Evolutionary conservation across 2,888 invertebrate species (phyloP).

Genomic region (Zhengitettix transpicula): DNA sequence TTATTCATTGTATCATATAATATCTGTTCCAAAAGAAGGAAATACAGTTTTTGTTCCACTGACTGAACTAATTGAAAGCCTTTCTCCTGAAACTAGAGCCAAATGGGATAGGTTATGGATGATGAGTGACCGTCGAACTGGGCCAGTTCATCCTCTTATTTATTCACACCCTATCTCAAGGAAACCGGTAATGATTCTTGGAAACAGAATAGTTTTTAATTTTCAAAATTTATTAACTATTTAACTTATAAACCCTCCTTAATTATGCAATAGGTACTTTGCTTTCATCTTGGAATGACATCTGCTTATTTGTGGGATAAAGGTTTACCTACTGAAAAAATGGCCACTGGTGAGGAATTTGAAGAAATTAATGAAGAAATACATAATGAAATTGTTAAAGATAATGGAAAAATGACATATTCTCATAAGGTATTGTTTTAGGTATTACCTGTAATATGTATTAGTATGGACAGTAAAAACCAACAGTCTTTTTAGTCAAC

Average conservation of each 20-base stretch:
- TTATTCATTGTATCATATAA: conserved; percentile 20
- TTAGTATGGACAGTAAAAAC: no score
- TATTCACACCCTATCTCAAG: conserved; percentile 18
- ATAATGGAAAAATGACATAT: conserved; percentile 16
- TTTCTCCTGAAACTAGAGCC: conserved; percentile 14
- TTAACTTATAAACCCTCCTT: background rate
- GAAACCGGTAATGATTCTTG: conserved; percentile 13
- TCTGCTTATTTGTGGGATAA: conserved; percentile 17
- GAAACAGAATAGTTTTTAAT: background rate
- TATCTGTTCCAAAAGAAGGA: conserved; percentile 16
- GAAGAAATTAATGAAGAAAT: conserved; percentile 15
- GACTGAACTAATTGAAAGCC: conserved; percentile 16
- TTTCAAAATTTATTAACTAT: no score
- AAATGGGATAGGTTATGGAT: conserved; percentile 19
- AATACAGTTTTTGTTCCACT: conserved; percentile 18
- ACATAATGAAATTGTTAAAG: conserved; percentile 16
- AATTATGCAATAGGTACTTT: conserved; percentile 15
- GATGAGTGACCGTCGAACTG: conserved; percentile 17
- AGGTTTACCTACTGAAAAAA: conserved; percentile 13
- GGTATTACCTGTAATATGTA: no score
- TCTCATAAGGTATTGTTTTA: conserved; percentile 14
- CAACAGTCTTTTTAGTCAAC: no score
- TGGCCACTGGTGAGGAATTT: conserved; percentile 15
- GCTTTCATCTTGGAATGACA: conserved; percentile 20
- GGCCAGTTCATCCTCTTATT: conserved; percentile 18